Percentiles rank a stretch among this genome's conserved stretches.
phyloP scores from a whole-genome alignment of 2,888 invertebrate genomes.

The Hipparchia sbordonii region DNA sequence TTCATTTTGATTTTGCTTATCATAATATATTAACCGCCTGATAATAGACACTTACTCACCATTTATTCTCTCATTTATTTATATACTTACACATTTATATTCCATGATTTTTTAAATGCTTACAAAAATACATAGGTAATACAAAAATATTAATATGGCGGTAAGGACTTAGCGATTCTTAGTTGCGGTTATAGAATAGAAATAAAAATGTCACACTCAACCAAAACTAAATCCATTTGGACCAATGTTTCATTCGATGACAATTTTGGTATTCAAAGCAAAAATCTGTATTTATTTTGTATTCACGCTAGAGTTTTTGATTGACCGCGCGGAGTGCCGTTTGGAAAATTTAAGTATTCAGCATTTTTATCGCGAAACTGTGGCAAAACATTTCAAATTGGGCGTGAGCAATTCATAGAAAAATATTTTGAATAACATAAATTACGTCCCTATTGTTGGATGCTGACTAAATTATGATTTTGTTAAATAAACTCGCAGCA shows the following conservation, averaged over 20 bases:
- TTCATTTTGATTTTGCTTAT: no score
- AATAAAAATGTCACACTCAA: slow-evolving; percentile 4
- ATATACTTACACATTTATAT: no score
- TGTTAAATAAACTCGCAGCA: neutral
- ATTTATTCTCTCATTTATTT: no score
- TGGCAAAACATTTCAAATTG: slow-evolving; percentile 19
- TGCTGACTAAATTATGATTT: neutral
- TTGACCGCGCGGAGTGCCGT: slow-evolving; percentile 30
- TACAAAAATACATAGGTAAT: no score
- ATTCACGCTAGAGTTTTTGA: slow-evolving; percentile 32
- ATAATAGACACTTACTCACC: no score
- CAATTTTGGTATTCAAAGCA: slow-evolving; percentile 35
- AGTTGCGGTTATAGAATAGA: neutral
- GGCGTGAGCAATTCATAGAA: neutral
- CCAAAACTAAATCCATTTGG: slow-evolving; percentile 30
- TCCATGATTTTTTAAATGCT: no score
- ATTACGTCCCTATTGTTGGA: neutral
- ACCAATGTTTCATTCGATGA: slow-evolving; percentile 30
- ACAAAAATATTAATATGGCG: no score
- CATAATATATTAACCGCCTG: no score
- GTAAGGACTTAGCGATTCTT: neutral
- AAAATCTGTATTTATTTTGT: slow-evolving; percentile 38
- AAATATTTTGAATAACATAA: slow-evolving; percentile 6
- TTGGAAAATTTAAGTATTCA: slow-evolving; percentile 31
- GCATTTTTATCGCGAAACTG: slow-evolving; percentile 23